These are phyloP conservation scores for Dendrocincla tyrannina DNA, from an alignment of 2,797 vertebrate genomes.

Conservation along the genomic window DNA sequence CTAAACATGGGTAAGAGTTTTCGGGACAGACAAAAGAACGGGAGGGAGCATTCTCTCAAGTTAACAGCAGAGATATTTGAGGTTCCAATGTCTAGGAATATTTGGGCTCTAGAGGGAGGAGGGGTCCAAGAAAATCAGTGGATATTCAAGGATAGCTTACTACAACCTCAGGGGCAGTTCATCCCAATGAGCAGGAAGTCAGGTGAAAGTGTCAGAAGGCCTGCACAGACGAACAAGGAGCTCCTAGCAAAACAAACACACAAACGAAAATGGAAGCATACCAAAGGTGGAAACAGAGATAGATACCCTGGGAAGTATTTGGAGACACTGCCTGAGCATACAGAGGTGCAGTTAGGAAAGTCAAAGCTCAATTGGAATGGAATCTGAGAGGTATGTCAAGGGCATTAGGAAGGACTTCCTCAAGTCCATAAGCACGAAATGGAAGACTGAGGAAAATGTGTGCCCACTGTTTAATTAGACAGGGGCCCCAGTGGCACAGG, in stretches of 20 bases:
- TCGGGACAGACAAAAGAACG: not conserved
- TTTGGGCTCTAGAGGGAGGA: not conserved
- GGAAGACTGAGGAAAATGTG: not conserved
- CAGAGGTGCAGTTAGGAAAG: accelerated
- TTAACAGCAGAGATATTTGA: not conserved
- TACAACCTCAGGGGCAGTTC: not conserved
- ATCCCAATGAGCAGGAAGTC: not conserved
- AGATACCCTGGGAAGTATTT: too few relatives aligned
- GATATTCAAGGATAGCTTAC: not conserved
- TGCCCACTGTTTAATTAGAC: not conserved
- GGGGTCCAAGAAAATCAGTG: not conserved
- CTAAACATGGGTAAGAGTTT: not conserved
- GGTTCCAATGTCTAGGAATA: not conserved
- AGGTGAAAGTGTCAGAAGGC: not conserved
- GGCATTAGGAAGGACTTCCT: not conserved
- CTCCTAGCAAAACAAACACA: not conserved
- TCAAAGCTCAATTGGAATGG: not conserved
- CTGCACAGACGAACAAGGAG: not conserved
- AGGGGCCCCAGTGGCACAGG: not conserved
- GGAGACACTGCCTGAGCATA: not conserved
- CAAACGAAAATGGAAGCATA: not conserved
- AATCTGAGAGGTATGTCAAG: not conserved
- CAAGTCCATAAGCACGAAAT: not conserved
- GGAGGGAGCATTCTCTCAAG: not conserved
- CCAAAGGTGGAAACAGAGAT: not conserved